Evolutionary conservation across 2,113 vertebrate species (phyloP), one percentile per base, ranked within the genome.

Genomic region (Rhadina sibilatrix): DNA sequence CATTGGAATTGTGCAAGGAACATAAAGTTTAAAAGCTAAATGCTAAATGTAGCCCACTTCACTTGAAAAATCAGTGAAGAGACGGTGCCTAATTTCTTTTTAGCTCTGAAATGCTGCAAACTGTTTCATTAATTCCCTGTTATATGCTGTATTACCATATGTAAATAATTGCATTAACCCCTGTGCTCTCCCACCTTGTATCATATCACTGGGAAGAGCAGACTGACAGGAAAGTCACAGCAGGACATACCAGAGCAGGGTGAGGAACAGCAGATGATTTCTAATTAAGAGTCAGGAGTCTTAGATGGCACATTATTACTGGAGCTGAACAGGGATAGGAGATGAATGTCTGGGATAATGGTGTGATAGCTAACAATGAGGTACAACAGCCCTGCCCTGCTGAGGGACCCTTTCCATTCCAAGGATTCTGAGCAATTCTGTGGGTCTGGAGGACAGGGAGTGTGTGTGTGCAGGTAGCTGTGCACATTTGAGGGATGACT

Each of bases 81-180:
- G 35, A 17, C 21, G 13, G 4, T 33, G 35, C 27, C 47, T 88
- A 83, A 87, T 86, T 92, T 46, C 71, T 75, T 87, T 90, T 70
- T 37, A 71, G 18, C 53, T 92, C 79, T 69, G 74, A 88, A 93
- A 92, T 49, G 37, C 37, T 70, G 20, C 56, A 90, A 71, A 81
- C 28, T 49, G 14, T 56, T 87, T 63, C 54, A 89, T 94, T 92
- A 93, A 92, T 96, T 96, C 72, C n/a, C 40, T 61, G n/a, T 76
- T 90, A 31, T 57, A 79, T 27, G 24, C 44, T 22, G 46, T 8
- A 96, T 87, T 96, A 92, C 37, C 76, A 75, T 82, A 96, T 75
- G 77, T 89, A 97, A 97, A 97, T 95, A 96, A 90, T 82, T 71
- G 74, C 61, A 95, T 97, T 96, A 97, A 96, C 90, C 88, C 90